Evolutionary conservation across 2,888 invertebrate species (phyloP).

Genomic region (Vannuccia rotundouncinata): DNA sequence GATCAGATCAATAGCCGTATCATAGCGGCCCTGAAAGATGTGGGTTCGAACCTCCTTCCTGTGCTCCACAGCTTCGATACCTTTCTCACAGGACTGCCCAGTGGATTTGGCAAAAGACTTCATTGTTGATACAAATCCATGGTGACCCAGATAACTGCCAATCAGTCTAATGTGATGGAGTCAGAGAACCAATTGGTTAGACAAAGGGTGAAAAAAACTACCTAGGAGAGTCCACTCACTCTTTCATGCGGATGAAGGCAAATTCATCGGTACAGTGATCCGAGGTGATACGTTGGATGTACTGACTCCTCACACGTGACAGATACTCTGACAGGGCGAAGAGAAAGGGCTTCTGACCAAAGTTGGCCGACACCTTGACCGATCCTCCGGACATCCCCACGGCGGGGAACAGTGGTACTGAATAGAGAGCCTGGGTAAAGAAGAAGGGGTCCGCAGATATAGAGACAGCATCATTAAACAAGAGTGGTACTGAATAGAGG

Average conservation of each 20-base stretch:
- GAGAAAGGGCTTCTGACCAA: constrained; percentile 87
- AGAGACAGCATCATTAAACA: no score
- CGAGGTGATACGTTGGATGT: not conserved
- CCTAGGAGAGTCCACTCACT: not conserved
- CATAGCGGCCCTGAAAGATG: constrained; percentile 83
- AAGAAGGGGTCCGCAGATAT: constrained; percentile 8
- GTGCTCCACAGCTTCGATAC: constrained; percentile 60
- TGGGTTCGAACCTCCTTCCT: constrained; percentile 66
- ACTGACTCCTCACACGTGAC: not conserved
- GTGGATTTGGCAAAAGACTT: constrained; percentile 87
- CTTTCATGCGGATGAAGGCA: not conserved
- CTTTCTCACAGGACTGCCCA: constrained; percentile 81
- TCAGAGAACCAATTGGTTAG: no score
- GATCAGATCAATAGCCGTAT: constrained; percentile 85
- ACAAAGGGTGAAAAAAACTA: no score
- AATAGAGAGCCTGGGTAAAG: not conserved
- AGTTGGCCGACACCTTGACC: constrained; percentile 90
- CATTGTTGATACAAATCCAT: constrained; percentile 89
- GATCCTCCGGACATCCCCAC: constrained; percentile 92
- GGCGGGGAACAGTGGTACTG: constrained; percentile 71
- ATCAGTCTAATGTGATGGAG: constrained; percentile 66
- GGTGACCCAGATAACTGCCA: constrained; percentile 90
- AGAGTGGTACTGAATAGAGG: no score
- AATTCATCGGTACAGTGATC: not conserved
- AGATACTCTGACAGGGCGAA: constrained; percentile 67